Conservation (phyloP, 2,888 invertebrate species). For the Acanthosepion esculentum region DNA sequence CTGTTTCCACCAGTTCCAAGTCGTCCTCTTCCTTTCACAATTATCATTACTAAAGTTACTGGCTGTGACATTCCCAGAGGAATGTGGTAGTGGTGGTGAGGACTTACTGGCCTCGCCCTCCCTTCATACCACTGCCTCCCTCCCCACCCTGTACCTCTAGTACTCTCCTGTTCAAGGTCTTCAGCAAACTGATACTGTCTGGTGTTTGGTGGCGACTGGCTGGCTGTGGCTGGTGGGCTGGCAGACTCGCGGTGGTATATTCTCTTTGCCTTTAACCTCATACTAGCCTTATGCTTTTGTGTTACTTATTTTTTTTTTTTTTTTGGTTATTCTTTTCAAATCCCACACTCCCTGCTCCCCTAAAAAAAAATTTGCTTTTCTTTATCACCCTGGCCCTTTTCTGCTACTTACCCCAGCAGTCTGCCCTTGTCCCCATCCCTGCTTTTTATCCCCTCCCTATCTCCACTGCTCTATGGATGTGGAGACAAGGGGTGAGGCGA, state of each 20-base stretch:
- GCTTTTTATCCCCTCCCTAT: background rate
- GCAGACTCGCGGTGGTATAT: background rate
- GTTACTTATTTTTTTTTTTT: background rate
- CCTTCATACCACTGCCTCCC: background rate
- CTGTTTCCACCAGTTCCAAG: background rate
- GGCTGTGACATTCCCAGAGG: background rate
- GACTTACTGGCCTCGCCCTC: background rate
- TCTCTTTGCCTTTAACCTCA: background rate
- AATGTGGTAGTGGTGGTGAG: background rate
- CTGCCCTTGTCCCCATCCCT: background rate
- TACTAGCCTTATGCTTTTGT: background rate
- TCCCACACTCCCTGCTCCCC: background rate
- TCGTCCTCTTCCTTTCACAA: background rate
- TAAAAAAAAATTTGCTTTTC: background rate
- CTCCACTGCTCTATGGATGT: background rate
- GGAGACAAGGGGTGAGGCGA: background rate
- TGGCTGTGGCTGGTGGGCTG: background rate
- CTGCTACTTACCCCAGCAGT: background rate
- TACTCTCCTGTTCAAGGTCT: constrained; percentile 10
- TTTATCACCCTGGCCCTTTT: background rate
- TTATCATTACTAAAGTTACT: constrained; percentile 5
- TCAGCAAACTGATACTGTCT: background rate
- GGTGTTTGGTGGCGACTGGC: background rate
- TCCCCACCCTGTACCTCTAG: background rate
- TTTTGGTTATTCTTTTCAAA: background rate